phyloP scores from a whole-genome alignment of 30 jellyfish, hydroid and myxozoan genomes.

The Hydractinia echinata region DNA sequence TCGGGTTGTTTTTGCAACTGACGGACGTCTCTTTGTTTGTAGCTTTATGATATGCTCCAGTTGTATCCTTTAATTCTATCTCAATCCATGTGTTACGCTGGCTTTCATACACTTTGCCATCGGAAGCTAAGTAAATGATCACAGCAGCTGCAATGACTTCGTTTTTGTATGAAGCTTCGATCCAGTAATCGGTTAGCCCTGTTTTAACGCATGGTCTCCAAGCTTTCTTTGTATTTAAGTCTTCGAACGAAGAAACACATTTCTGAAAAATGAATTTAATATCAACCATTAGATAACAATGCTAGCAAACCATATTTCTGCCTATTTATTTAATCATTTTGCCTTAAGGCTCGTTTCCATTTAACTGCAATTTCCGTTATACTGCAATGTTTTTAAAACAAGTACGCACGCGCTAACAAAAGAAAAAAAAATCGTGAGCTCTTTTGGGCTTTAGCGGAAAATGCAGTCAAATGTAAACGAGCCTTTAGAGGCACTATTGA shows the following conservation, averaged over 20 bases:
- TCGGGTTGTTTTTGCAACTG: slow-evolving; percentile 66
- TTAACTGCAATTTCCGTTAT: too few relatives aligned
- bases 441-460: too few relatives aligned
- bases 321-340: too few relatives aligned
- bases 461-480: too few relatives aligned
- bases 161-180: slow-evolving; percentile 55
- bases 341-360: too few relatives aligned
- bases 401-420: too few relatives aligned
- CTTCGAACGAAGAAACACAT: slow-evolving; percentile 41
- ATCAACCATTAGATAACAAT: too few relatives aligned
- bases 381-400: too few relatives aligned
- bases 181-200: slow-evolving; percentile 43
- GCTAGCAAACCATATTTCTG: too few relatives aligned
- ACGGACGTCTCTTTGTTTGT: slow-evolving; percentile 35
- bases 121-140: slow-evolving; percentile 74
- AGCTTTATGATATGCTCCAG: slow-evolving; percentile 36
- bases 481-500: too few relatives aligned
- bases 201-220: slow-evolving; percentile 61
- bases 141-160: slow-evolving; percentile 82
- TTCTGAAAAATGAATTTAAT: slow-evolving; percentile 40
- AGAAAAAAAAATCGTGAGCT: too few relatives aligned
- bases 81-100: neutral
- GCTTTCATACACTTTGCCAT: slow-evolving; percentile 41
- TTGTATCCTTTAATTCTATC: slow-evolving; percentile 47
- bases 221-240: slow-evolving; percentile 21